phyloP scores from a whole-genome alignment of 2,113 vertebrate genomes.

The Butorides virescens region DNA sequence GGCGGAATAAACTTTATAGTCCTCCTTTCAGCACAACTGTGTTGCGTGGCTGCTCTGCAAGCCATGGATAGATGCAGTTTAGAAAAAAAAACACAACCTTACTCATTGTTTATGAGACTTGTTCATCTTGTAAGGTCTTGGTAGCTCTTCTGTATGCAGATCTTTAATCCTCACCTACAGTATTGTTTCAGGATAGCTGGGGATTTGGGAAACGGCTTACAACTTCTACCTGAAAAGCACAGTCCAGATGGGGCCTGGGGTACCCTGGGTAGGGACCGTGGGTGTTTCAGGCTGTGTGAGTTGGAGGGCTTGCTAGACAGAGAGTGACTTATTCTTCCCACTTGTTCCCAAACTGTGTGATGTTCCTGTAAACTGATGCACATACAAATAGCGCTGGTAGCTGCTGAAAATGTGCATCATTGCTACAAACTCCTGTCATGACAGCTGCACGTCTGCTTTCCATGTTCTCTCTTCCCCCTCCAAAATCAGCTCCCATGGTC shows the following conservation, averaged over 20 bases:
- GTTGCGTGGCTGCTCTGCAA: neutral
- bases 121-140: neutral
- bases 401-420: neutral
- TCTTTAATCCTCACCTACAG: neutral
- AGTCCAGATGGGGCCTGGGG: neutral
- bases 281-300: conserved; percentile 2
- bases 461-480: neutral
- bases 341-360: neutral
- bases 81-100: neutral
- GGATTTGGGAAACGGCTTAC: neutral
- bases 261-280: neutral
- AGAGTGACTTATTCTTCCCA: conserved; percentile 5
- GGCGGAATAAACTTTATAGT: neutral
- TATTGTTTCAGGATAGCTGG: neutral
- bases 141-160: neutral
- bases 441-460: neutral
- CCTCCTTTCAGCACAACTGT: neutral
- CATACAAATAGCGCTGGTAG: neutral
- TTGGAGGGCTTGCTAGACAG: conserved; percentile 16
- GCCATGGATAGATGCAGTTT: neutral
- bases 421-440: neutral
- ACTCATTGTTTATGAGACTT: neutral
- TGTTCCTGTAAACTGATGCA: neutral
- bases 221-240: conserved; percentile 1
- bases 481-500: neutral